These are phyloP conservation scores for Agrotis ipsilon DNA, from an alignment of 2,888 invertebrate species.

Conservation along the genomic window DNA sequence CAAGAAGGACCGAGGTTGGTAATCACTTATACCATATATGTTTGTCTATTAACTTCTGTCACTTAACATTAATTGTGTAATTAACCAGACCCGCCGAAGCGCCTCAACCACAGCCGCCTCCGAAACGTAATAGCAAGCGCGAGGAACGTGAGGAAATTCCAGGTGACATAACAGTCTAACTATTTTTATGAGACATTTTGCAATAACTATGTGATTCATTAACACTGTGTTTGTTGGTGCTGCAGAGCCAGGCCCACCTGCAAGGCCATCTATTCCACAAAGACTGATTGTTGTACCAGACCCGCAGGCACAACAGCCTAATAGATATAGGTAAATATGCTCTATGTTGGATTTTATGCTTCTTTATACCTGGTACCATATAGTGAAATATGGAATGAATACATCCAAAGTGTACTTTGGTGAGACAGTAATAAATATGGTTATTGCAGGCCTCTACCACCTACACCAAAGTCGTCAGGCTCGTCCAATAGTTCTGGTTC, in stretches of 20 bases:
- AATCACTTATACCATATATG: conserved; percentile 8
- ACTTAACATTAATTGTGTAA: conserved; percentile 57
- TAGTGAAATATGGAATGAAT: neutral
- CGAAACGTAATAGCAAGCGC: conserved; percentile 91
- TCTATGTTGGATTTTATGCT: conserved; percentile 8
- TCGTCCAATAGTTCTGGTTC: conserved; percentile 91
- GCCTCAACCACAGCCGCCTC: conserved; percentile 91
- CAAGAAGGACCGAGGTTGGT: conserved; percentile 93
- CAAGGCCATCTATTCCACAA: conserved; percentile 97
- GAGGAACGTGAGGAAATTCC: conserved; percentile 92
- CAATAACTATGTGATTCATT: conserved; percentile 59
- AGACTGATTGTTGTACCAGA: conserved; percentile 98
- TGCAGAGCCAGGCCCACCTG: conserved; percentile 96
- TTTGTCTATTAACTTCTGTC: conserved; percentile 57
- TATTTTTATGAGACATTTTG: conserved; percentile 44
- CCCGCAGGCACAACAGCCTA: conserved; percentile 94
- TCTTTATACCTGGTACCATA: conserved; percentile 16
- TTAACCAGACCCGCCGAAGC: conserved; percentile 93
- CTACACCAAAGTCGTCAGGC: conserved; percentile 94
- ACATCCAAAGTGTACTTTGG: neutral
- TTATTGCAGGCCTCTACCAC: conserved; percentile 94
- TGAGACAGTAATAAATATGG: neutral
- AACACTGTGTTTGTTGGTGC: conserved; percentile 66
- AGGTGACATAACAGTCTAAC: conserved; percentile 77
- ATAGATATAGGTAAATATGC: conserved; percentile 90